These are phyloP conservation scores for Protophormia terraenovae DNA, from an alignment of 2,888 invertebrate genomes.

Conservation along the genomic window DNA sequence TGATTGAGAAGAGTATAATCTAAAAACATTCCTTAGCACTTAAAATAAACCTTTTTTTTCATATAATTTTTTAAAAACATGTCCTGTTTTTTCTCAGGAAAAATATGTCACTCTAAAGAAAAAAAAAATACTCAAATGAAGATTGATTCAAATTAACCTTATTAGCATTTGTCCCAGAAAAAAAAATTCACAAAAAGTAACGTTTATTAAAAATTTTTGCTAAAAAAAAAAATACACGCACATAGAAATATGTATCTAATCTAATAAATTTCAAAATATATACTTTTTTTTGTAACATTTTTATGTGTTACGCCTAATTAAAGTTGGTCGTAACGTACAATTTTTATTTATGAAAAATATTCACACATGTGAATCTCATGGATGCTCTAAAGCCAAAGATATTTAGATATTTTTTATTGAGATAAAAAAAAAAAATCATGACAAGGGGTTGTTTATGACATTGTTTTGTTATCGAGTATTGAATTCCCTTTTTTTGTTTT, in stretches of 20 bases:
- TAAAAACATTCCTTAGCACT: constrained; percentile 43
- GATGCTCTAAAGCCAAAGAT: constrained; percentile 35
- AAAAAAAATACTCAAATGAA: constrained; percentile 29
- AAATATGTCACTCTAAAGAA: neutral
- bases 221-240: neutral
- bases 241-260: neutral
- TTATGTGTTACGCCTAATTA: constrained; percentile 63
- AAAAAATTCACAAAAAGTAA: constrained; percentile 31
- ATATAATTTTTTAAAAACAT: neutral
- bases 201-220: constrained; percentile 37
- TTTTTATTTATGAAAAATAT: constrained; percentile 42
- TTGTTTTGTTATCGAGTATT: constrained; percentile 43
- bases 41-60: constrained; percentile 23
- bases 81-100: neutral
- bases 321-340: constrained; percentile 44
- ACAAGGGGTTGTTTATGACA: constrained; percentile 63
- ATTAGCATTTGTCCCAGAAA: constrained; percentile 37
- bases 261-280: constrained; percentile 33
- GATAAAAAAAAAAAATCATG: constrained; percentile 20
- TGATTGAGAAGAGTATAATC: no score
- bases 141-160: constrained; percentile 63
- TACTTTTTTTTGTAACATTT: constrained; percentile 46
- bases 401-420: constrained; percentile 11
- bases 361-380: constrained; percentile 42
- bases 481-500: constrained; percentile 14